phyloP scores from a whole-genome alignment of 2,888 invertebrate species.

The Eristalis intricaria region DNA sequence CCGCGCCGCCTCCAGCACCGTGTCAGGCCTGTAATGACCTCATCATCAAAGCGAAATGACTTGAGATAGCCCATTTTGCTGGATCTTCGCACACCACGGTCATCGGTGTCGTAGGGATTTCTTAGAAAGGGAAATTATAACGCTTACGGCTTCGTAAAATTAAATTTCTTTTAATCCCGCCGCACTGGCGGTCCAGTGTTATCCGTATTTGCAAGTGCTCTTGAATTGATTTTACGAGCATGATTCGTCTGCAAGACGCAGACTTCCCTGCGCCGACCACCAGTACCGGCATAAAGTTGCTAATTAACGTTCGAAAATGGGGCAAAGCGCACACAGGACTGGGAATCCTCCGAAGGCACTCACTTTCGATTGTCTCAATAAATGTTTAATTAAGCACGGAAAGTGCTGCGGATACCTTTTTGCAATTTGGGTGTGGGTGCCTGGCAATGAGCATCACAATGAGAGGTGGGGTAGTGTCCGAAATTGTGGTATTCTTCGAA shows the following conservation, averaged over 20 bases:
- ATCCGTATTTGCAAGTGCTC: slow-evolving; percentile 5
- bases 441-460: too few species aligned
- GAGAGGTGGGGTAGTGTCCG: not conserved
- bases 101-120: not conserved
- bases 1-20: not conserved
- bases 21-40: slow-evolving; percentile 8
- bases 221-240: not conserved
- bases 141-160: slow-evolving; percentile 20
- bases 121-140: slow-evolving; percentile 28
- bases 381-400: slow-evolving; percentile 47
- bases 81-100: not conserved
- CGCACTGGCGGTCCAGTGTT: not conserved
- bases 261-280: not conserved
- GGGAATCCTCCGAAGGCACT: not conserved
- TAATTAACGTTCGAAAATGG: slow-evolving; percentile 28
- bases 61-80: not conserved
- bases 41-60: not conserved
- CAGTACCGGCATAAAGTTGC: not conserved
- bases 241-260: not conserved
- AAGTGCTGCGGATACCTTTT: slow-evolving; percentile 4
- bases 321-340: not conserved
- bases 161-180: slow-evolving; percentile 18
- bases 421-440: not conserved
- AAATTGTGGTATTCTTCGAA: not conserved
- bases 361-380: slow-evolving; percentile 35